Percentiles rank a stretch among this genome's conserved stretches.
Evolutionary conservation across 2,797 vertebrate species (phyloP).

Genomic region (Sciurus vulgaris): DNA sequence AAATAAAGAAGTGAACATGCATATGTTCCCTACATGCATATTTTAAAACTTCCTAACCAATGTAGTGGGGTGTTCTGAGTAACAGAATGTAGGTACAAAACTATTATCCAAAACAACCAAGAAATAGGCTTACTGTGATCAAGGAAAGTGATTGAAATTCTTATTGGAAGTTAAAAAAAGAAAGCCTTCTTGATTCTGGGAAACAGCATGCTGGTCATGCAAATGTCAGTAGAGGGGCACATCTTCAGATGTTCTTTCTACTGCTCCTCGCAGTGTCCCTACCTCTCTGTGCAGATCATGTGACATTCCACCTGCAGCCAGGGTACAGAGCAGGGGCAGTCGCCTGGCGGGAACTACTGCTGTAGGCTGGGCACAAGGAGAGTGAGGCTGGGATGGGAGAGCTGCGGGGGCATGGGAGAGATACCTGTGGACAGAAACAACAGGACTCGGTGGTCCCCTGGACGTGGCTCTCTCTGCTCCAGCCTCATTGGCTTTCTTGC

Average conservation of each 20-base stretch:
- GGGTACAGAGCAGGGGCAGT: neutral
- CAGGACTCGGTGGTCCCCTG: neutral
- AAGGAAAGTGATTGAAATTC: slow-evolving; percentile 19
- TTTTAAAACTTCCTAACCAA: neutral
- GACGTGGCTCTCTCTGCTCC: neutral
- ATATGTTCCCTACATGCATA: neutral
- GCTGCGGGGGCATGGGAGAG: neutral
- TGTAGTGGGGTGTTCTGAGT: neutral
- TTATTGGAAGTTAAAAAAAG: neutral
- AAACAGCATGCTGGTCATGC: neutral
- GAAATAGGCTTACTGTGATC: neutral
- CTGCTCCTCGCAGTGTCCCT: neutral
- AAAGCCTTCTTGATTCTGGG: neutral
- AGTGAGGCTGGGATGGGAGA: neutral
- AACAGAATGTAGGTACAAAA: slow-evolving; percentile 16
- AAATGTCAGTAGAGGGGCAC: neutral
- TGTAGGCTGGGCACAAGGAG: too few relatives aligned
- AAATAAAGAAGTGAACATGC: neutral
- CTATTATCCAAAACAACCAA: neutral
- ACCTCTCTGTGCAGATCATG: neutral
- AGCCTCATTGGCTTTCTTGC: neutral
- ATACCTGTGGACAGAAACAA: neutral
- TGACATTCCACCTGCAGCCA: neutral
- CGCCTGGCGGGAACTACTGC: neutral
- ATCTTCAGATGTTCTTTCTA: neutral